phyloP scores from a whole-genome alignment of 2,888 invertebrate species.

The Noctua janthina region DNA sequence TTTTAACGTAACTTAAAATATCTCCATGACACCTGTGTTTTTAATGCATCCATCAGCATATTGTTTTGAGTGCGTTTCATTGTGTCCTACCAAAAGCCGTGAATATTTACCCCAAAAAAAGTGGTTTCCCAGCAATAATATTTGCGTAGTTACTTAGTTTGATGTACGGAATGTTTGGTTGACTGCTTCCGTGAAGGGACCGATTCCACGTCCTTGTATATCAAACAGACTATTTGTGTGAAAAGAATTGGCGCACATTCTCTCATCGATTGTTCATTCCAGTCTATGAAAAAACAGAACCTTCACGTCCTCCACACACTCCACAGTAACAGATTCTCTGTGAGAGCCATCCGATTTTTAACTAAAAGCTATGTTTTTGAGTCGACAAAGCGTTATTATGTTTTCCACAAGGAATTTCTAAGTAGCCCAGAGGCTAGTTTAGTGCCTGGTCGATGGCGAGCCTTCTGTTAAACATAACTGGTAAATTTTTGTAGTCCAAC shows the following conservation, averaged over 20 bases:
- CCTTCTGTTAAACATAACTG: no score
- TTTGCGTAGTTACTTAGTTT: background rate
- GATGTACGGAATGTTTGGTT: background rate
- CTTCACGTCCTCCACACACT: background rate
- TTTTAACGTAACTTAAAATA: background rate
- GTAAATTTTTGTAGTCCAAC: background rate
- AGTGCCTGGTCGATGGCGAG: background rate
- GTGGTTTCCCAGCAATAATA: background rate
- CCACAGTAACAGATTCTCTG: background rate
- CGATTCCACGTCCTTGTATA: background rate
- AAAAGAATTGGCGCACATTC: background rate
- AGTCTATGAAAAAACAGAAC: background rate
- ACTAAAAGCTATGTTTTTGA: background rate
- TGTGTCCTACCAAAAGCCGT: background rate
- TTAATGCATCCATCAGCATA: background rate
- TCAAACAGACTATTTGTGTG: background rate
- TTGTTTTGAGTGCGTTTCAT: background rate
- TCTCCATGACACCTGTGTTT: background rate
- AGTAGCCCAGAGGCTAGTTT: background rate
- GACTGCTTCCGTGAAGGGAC: background rate
- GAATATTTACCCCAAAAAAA: background rate
- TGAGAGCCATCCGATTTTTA: background rate
- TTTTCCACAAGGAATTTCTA: background rate
- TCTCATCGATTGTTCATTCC: background rate
- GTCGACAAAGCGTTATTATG: background rate